Evolutionary conservation across 2,113 vertebrate genomes (phyloP).

Genomic region (Brachyistius frenatus): DNA sequence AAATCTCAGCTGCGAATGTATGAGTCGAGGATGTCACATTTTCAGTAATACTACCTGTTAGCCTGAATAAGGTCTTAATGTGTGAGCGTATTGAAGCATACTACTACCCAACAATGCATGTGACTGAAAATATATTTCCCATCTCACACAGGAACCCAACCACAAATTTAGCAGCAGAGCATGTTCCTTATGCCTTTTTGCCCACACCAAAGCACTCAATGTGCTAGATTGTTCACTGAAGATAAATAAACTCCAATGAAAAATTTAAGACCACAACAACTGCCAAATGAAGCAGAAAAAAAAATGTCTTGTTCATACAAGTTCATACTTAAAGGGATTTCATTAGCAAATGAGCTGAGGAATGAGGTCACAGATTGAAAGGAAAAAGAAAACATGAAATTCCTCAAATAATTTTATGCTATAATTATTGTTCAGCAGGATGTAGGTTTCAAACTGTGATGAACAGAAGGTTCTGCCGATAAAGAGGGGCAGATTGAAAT

Average conservation of each 20-base stretch:
- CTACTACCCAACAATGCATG: not conserved
- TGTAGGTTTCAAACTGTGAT: not conserved
- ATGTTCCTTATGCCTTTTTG: not conserved
- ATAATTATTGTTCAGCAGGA: constrained; percentile 12
- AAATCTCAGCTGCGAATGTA: too few relatives aligned
- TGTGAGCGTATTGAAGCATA: not conserved
- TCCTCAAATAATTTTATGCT: not conserved
- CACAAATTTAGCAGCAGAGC: not conserved
- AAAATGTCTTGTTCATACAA: not conserved
- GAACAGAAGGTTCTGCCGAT: not conserved
- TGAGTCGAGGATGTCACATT: not conserved
- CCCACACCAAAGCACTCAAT: constrained; percentile 1
- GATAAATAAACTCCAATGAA: not conserved
- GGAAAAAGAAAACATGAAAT: not conserved
- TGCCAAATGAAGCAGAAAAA: not conserved
- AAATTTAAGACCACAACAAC: not conserved
- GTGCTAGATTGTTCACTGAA: constrained; percentile 9
- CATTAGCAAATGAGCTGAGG: constrained; percentile 13
- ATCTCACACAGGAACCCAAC: not conserved
- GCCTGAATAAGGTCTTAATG: not conserved
- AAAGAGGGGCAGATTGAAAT: constrained; percentile 10
- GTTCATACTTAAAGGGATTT: constrained; percentile 19
- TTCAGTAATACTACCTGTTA: not conserved
- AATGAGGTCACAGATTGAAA: constrained; percentile 3
- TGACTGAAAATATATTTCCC: not conserved